Evolutionary conservation across 2,797 vertebrate genomes (phyloP), one percentile per base, ranked within the genome.

Genomic region (Enteromius afrohamiltoni): DNA sequence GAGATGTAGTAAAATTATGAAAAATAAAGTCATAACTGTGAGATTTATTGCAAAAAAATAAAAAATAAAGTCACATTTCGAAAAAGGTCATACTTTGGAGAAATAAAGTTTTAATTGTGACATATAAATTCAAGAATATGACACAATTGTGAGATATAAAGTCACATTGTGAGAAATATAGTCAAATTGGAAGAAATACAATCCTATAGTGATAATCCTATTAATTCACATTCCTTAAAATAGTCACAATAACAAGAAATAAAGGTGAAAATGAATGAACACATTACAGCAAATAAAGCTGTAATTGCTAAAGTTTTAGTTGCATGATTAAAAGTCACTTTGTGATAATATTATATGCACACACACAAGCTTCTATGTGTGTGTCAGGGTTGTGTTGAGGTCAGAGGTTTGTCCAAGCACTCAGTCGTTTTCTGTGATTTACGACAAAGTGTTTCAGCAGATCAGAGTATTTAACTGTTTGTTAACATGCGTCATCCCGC

Each of bases 401-500:
- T 88, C 84, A 84, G 89, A 17, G 86, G 68, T 79, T 82, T 10
- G 68, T 82, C 77, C 40, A 70, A 34, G 74, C 79, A 88, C 87
- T 82, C 87, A 47, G 86, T 85, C 37, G 62, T 87, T 87, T 77
- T 62, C 40, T 23, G 84, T 94, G 94, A 96, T 96, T 93, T 92
- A 95, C 92, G 45, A 88, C 88, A 60, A 77, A 91, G 88, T 85
- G 88, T 83, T 78, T 34, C 3, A 88, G 91, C 87, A 92, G 94
- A 94, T 95, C 92, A 90, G 91, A 95, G 92, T 68, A 89, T 94
- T 92, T 91, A 90, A 85, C 91, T 90, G 91, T 87, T 47, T 96
- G 93, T 96, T 96, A 94, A 96, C 95, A 93, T 87, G 92, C 82
- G 82, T 93, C 92, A 92, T 94, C 96, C 93, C 90, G 90, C 92